Evolutionary conservation across 2,113 vertebrate species (phyloP).

Genomic region (Embiotoca jacksoni): DNA sequence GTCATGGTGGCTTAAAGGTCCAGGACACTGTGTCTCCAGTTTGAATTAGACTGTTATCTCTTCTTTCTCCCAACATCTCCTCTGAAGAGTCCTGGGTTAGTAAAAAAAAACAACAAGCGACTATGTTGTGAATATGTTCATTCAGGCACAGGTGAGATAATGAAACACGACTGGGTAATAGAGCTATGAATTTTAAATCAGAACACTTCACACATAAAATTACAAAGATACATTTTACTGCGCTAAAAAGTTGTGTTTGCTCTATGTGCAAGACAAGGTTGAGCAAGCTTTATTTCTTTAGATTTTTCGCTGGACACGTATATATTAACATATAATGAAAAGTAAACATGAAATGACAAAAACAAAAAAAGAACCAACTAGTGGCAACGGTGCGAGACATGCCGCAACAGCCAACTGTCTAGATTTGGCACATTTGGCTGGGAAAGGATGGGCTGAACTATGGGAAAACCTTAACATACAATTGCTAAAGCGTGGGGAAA

Average conservation of each 20-base stretch:
- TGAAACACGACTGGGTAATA: no score
- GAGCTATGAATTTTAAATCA: no score
- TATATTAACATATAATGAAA: background rate
- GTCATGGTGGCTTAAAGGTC: background rate
- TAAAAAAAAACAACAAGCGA: background rate
- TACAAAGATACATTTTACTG: background rate
- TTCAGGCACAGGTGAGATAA: no score
- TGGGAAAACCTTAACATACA: conserved; percentile 65
- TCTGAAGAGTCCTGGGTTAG: background rate
- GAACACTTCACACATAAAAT: no score
- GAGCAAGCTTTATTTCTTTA: background rate
- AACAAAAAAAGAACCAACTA: background rate
- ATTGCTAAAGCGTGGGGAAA: conserved; percentile 66
- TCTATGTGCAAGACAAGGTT: background rate
- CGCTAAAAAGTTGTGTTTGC: background rate
- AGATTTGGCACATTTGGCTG: conserved; percentile 49
- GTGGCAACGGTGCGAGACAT: background rate
- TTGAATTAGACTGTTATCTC: background rate
- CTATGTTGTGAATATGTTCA: no score
- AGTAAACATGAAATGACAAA: background rate
- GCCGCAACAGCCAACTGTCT: background rate
- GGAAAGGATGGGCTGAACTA: conserved; percentile 52
- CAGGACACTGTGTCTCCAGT: background rate
- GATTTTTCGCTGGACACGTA: background rate
- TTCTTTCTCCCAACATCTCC: background rate